These are phyloP conservation scores for Metopolophium dirhodum DNA, from an alignment of 1,140 invertebrate species.

Conservation along the genomic window DNA sequence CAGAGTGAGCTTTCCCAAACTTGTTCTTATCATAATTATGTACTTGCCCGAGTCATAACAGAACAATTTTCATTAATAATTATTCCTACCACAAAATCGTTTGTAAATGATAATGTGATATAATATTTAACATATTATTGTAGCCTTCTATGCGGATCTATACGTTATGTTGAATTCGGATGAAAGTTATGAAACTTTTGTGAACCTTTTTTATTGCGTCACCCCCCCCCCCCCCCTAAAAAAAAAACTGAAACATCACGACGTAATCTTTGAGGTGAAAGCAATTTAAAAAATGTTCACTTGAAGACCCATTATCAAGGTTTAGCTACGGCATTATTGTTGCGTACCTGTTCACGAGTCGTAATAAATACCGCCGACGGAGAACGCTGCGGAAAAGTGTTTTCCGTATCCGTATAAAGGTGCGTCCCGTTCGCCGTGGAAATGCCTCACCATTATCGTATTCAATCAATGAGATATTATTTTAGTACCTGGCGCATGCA, in stretches of 20 bases:
- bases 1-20: no score
- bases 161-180: background rate
- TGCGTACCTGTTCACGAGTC: background rate
- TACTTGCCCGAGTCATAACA: no score
- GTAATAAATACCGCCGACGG: background rate
- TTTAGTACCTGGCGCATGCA: background rate
- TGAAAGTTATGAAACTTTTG: background rate
- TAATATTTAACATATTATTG: background rate
- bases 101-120: no score
- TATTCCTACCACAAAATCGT: no score
- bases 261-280: background rate
- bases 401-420: background rate
- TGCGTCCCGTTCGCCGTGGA: background rate
- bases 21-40: no score
- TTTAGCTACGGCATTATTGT: background rate
- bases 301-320: background rate
- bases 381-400: background rate
- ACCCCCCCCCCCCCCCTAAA: background rate
- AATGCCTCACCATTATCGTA: background rate
- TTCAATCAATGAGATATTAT: background rate
- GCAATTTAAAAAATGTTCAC: background rate
- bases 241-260: background rate
- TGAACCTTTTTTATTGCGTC: no score
- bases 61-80: no score
- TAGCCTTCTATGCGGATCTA: background rate